Conservation (phyloP, 2,113 vertebrate species). For the Aegotheles bennettii region DNA sequence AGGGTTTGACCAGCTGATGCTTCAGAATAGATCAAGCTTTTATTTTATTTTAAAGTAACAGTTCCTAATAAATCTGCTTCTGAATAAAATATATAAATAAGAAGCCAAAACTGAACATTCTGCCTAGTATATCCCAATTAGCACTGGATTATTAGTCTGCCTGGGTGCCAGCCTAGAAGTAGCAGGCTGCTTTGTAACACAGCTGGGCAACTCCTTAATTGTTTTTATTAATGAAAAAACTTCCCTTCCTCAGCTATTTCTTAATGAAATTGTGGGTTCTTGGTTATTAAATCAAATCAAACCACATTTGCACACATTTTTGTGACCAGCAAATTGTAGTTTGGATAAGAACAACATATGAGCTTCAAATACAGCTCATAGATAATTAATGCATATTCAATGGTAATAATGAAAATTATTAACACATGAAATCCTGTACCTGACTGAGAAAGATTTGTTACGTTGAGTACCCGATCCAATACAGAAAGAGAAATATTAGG, state of each 20-base stretch:
- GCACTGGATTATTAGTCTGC: not conserved
- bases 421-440: not conserved
- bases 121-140: slow-evolving; percentile 16
- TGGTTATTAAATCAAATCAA: slow-evolving; percentile 47
- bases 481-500: not conserved
- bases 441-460: not conserved
- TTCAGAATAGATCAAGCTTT: not conserved
- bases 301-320: not conserved
- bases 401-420: not conserved
- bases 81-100: slow-evolving; percentile 14
- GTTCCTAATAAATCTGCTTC: not conserved
- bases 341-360: not conserved
- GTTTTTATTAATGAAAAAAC: slow-evolving; percentile 69
- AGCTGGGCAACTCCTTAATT: slow-evolving; percentile 58
- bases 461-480: not conserved
- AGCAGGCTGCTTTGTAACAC: slow-evolving; percentile 16
- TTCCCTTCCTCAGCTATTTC: slow-evolving; percentile 44
- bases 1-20: not conserved
- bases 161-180: not conserved
- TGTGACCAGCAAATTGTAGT: slow-evolving; percentile 14
- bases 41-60: not conserved
- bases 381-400: not conserved
- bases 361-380: not conserved
- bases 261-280: slow-evolving; percentile 50
- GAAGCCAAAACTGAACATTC: not conserved